Percentiles rank a stretch among this genome's conserved stretches.
phyloP scores from a whole-genome alignment of 2,888 invertebrate species.

The Eupithecia insigniata region DNA sequence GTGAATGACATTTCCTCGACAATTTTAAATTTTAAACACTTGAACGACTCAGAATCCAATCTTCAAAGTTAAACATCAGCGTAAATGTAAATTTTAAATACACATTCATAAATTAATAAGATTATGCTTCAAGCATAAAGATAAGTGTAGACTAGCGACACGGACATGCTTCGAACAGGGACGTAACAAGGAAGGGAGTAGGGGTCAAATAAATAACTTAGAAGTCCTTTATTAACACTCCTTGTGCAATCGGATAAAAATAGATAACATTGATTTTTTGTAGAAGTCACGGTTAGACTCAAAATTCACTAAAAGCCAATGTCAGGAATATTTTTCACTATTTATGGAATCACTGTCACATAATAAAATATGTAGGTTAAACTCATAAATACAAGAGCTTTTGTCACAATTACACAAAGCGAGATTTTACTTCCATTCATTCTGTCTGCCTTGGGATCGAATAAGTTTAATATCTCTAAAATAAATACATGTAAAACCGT shows the following conservation, averaged over 20 bases:
- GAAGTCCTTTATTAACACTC: background rate
- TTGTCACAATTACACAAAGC: too few species aligned
- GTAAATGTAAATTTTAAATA: conserved; percentile 53
- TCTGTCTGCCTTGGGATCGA: background rate
- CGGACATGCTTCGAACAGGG: conserved; percentile 55
- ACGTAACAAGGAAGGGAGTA: conserved; percentile 7
- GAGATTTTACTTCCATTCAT: background rate
- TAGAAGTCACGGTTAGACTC: background rate
- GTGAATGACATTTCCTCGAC: background rate
- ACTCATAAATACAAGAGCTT: too few species aligned
- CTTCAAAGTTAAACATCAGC: conserved; percentile 36
- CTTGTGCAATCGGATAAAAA: background rate
- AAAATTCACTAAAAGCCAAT: background rate
- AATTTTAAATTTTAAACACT: conserved; percentile 23
- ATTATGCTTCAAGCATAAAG: conserved; percentile 68
- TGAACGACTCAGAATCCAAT: conserved; percentile 38
- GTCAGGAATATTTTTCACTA: background rate
- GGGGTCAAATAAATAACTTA: background rate
- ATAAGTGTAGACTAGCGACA: conserved; percentile 64
- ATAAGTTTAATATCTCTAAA: background rate
- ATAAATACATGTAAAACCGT: background rate
- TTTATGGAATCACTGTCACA: background rate
- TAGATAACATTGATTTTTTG: background rate
- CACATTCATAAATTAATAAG: conserved; percentile 66
- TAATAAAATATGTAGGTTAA: too few species aligned